Evolutionary conservation across 2,113 vertebrate species (phyloP), one percentile per base, ranked within the genome.

Genomic region (Rafetus swinhoei): DNA sequence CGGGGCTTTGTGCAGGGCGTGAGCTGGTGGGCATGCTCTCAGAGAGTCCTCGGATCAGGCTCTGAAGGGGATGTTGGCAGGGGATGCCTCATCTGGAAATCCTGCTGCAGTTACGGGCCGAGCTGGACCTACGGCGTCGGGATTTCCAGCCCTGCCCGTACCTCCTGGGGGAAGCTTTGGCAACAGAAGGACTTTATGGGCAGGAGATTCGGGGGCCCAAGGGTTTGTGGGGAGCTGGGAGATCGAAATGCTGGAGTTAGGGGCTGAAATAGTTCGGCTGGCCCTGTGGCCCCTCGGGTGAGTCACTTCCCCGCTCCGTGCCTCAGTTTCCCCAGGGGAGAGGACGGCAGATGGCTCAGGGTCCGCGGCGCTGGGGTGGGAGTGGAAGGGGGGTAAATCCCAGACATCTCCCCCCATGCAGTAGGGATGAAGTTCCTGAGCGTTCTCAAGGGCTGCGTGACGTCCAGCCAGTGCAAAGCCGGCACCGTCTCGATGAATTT

Each of bases 81-180:
- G 29, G n/a, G 35, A 72, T 0, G 9, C 65, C 8, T 5, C 9
- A 8, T n/a, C 9, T 35, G 65, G 18, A 18, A 72, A n/a, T 69
- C 65, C 18, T 8, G 4, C 65, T 2, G 2, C 7, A 15, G 65
- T 15, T 72, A 21, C 19, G n/a, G 65, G n/a, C 4, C 1, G 4
- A n/a, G 8, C 18, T 5, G 65, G n/a, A 35, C 4, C 4, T n/a
- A 9, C 2, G 9, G n/a, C 1, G 4, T 10, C 4, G 9, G n/a
- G n/a, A 72, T 35, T 11, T 60, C 1, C 4, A 1, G n/a, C 18
- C 15, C 2, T 8, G 62, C 62, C 16, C 4, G 0, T 9, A 35
- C 65, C 32, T 7, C 4, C 16, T 10, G 32, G 15, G 2, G 32
- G 65, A 19, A 69, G 19, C 62, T 69, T 69, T 18, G 32, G 14